Evolutionary conservation across 2,113 vertebrate species (phyloP), one percentile per base, ranked within the genome.

Genomic region (Orientallactaga bullata): DNA sequence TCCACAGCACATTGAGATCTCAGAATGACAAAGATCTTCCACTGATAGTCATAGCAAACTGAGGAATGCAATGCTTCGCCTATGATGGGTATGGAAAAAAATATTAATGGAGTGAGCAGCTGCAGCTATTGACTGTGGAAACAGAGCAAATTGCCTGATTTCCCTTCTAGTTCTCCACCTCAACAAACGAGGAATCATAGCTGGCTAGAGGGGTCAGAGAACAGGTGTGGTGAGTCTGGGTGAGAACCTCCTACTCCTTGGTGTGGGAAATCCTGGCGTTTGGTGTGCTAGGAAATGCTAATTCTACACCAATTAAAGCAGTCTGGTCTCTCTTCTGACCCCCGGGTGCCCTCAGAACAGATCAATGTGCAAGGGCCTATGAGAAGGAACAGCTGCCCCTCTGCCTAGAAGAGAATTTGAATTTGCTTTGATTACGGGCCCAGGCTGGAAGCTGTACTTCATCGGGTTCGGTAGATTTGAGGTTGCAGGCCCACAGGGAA

Each of bases 361-460:
- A 93, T 95, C 91, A 85, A 7, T 84, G 74, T 90, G 51, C 81
- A 73, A 80, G 60, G 79, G n/a, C 72, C 77, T 24, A n/a, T 2
- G 12, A 90, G 42, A 76, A 85, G 84, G 35, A 68, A 60, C 74
- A 15, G n/a, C 42, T 72, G 88, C 32, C 60, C 78, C 91, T 42
- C 8, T 61, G 20, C 85, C 60, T 61, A 39, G 72, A 68, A 93
- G 88, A 94, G 37, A 93, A 96, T 91, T 2, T 94, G 73, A 96
- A 89, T 93, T 95, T 85, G 79, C 88, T 89, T 32, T 61, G 66
- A 79, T 66, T 76, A 12, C n/a, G 15, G 76, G 47, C 63, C 42
- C 42, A 89, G 72, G 73, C 71, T 58, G 47, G 60, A 88, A 85
- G 71, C 81, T 58, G 68, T 17, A 1, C 21, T 39, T 81, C 42